Base-by-base conservation (phyloP, 2,113 vertebrate species). In the Ascaphus truei region DNA sequence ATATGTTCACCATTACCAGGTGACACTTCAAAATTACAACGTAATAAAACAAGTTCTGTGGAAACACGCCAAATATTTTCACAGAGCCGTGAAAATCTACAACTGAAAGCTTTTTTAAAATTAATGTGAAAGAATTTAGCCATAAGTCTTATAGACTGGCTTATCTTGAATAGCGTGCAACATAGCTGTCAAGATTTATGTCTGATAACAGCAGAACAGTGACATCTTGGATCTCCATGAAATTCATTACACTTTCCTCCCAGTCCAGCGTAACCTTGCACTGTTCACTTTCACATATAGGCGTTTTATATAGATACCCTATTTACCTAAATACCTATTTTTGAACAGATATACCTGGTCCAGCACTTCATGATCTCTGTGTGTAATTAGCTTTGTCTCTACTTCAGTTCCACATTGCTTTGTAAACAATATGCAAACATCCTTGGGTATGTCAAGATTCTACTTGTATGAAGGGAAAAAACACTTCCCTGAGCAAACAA, bases 21-120 rank as follows among this genome's bases (percentile, higher is more conserved):
- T 82, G 74, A 86, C 52, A 77, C 68, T 26, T 62, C 72, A 66
- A 64, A 83, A 84, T 82, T 80, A 79, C 59, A 79, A 73, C 18
- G 26, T 56, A 43, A 75, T 76, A 73, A 84, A 83, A 76, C 34
- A 83, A 82, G 78, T 77, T 73, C 80, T 62, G 55, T 83, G 68
- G 67, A 79, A 84, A 85, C 23, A 34, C 47, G 65, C 66, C 72
- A 82, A 75, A 73, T 39, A 77, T 67, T 72, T 75, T 73, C 73
- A 26, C 27, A 80, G 73, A 78, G 39, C 78, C 52, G 73, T 79
- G 65, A 68, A 78, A 85, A 80, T 61, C 65, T 45, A 72, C 71
- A 80, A 62, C 69, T 53, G 56, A 81, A 81, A 71, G 67, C 56
- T 61, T 71, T 57, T n/a, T 36, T 52, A 57, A 25, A 61, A 71